Evolutionary conservation across 2,888 invertebrate genomes (phyloP), one percentile per base, ranked within the genome.

Genomic region (Heliconius erato): DNA sequence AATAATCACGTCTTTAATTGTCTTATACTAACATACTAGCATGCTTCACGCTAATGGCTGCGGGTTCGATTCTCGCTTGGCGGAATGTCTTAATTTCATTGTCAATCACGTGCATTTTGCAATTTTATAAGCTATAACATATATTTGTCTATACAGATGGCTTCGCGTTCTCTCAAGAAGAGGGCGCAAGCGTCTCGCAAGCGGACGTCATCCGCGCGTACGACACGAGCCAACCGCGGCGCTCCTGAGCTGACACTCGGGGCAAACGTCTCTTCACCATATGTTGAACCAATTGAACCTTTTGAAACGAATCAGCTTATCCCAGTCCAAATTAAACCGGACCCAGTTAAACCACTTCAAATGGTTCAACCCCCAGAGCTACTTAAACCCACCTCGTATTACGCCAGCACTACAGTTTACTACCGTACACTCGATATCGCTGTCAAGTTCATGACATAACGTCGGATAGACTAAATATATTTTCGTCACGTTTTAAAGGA

Each of bases 131-230:
- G 12, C 14, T 49, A 19, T 44, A 78, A 78, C 44, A 32, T 65
- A 44, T 32, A 32, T 69, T 84, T 88, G 86, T 84, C 84, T 85
- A 82, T 84, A 86, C 96, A 99, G 99, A 99, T 97, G 99, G 99
- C 86, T 99, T 98, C 96, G 99, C 99, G 87, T 99, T 99, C 96
- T 99, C 99, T 72, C 99, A 99, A 97, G 99, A 99, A 96, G 99
- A 99, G 96, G 98, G 99, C 91, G 99, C 99, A 87, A 98, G 98
- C 89, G 98, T 99, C 86, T 98, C 98, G 79, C 98, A 99, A 96
- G 98, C 99, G 87, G 98, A 98, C 91, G 97, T 99, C 92, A 99
- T 99, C 93, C 97, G 99, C 92, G 98, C 98, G 79, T 99, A 99
- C 97, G 98, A 99, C 96, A 99, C 99, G 88, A 98, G 98, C 91